Evolutionary conservation across 2,113 vertebrate species (phyloP).

Genomic region (Phrynosoma platyrhinos): DNA sequence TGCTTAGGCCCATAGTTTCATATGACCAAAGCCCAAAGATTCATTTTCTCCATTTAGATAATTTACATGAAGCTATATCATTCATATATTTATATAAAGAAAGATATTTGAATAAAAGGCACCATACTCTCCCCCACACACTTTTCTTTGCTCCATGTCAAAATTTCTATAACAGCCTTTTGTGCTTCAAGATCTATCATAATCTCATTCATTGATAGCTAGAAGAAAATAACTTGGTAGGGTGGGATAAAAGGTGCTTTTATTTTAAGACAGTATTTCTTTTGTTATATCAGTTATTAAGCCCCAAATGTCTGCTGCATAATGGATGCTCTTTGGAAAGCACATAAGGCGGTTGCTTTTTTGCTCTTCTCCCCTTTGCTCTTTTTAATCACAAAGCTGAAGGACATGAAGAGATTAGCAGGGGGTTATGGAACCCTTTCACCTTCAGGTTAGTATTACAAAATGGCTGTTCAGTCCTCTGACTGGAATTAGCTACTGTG

Average conservation of each 20-base stretch:
- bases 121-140: background rate
- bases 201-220: background rate
- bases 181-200: background rate
- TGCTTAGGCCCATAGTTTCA: no score
- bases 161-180: background rate
- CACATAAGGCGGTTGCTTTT: background rate
- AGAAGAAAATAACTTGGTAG: conserved; percentile 37
- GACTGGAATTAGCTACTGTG: background rate
- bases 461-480: conserved; percentile 3
- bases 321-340: conserved; percentile 23
- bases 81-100: background rate
- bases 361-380: background rate
- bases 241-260: background rate
- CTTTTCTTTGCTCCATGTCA: background rate
- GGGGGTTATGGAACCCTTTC: background rate
- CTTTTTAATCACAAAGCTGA: conserved; percentile 27
- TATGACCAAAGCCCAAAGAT: background rate
- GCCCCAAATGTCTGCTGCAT: conserved; percentile 9
- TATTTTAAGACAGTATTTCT: conserved; percentile 35
- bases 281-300: conserved; percentile 24
- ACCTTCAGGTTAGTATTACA: background rate
- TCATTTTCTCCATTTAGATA: background rate
- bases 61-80: conserved; percentile 15
- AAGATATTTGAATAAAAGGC: background rate
- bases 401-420: background rate